Conservation (phyloP, 2,888 invertebrate species). For the Tanaodytes sp. region DNA sequence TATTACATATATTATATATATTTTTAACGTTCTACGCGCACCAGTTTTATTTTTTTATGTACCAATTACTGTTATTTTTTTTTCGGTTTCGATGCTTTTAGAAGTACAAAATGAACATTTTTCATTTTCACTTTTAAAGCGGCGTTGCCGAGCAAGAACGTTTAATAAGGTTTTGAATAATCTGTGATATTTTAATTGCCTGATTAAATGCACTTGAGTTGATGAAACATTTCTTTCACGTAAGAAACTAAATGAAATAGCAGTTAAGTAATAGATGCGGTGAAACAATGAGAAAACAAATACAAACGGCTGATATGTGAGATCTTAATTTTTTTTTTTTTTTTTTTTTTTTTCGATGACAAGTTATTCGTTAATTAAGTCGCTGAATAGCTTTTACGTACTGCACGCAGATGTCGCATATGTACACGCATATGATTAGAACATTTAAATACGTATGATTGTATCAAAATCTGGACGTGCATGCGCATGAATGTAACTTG, state of each 20-base stretch:
- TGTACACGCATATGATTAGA: conserved; percentile 48
- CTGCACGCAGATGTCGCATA: conserved; percentile 53
- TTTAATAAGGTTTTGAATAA: conserved; percentile 48
- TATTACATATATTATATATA: conserved; percentile 28
- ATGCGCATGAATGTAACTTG: conserved; percentile 6
- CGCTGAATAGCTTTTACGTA: conserved; percentile 51
- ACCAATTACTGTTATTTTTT: conserved; percentile 17
- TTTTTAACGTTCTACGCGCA: conserved; percentile 38
- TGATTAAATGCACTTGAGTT: conserved; percentile 45
- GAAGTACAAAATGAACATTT: not conserved
- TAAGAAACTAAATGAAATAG: conserved; percentile 16
- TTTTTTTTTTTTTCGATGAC: conserved; percentile 40
- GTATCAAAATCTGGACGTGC: conserved; percentile 31
- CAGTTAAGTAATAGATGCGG: not conserved
- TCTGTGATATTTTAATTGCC: conserved; percentile 54
- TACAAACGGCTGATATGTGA: conserved; percentile 5
- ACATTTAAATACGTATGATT: conserved; percentile 38
- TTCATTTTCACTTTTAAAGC: conserved; percentile 12
- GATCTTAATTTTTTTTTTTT: conserved; percentile 38
- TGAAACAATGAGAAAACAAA: no score
- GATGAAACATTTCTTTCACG: no score
- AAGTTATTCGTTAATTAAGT: conserved; percentile 53
- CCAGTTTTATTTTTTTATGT: conserved; percentile 37
- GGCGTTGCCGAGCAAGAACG: not conserved
- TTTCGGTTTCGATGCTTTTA: not conserved